phyloP scores from a whole-genome alignment of 2,888 invertebrate species.

The Criorhina ranunculi region DNA sequence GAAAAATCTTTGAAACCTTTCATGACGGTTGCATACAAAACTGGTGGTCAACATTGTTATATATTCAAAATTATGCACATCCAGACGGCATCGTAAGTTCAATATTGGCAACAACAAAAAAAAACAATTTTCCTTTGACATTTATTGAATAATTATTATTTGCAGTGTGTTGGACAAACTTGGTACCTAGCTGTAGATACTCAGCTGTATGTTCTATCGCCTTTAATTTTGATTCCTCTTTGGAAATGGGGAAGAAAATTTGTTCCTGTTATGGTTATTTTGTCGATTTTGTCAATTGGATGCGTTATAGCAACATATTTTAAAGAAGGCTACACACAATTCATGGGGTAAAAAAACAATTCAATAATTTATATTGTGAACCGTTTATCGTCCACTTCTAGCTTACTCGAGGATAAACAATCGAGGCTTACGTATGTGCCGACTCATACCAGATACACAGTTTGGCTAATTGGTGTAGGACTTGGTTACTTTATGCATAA shows the following conservation, averaged over 20 bases:
- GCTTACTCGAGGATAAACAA: conserved; percentile 79
- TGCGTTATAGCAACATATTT: conserved; percentile 82
- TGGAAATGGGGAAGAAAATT: conserved; percentile 84
- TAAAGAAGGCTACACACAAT: conserved; percentile 80
- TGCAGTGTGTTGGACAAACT: conserved; percentile 85
- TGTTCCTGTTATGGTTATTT: conserved; percentile 79
- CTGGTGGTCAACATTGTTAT: conserved; percentile 85
- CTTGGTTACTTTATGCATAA: conserved; percentile 83
- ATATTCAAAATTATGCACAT: conserved; percentile 85
- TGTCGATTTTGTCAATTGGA: conserved; percentile 80
- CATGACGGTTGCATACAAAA: conserved; percentile 81
- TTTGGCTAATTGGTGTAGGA: conserved; percentile 84
- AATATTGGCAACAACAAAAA: too few species aligned
- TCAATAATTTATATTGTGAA: conserved; percentile 31
- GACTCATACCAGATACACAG: conserved; percentile 83
- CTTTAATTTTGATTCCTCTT: conserved; percentile 85
- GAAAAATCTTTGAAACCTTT: conserved; percentile 82
- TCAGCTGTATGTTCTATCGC: conserved; percentile 86
- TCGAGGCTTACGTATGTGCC: conserved; percentile 82
- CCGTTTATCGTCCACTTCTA: not conserved
- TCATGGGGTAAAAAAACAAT: conserved; percentile 79
- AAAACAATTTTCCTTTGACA: too few species aligned
- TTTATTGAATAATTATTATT: conserved; percentile 1
- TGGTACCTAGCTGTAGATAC: conserved; percentile 87
- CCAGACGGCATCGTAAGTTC: conserved; percentile 81